Evolutionary conservation across 1,140 invertebrate genomes (phyloP).

Genomic region (Lucilia sericata): DNA sequence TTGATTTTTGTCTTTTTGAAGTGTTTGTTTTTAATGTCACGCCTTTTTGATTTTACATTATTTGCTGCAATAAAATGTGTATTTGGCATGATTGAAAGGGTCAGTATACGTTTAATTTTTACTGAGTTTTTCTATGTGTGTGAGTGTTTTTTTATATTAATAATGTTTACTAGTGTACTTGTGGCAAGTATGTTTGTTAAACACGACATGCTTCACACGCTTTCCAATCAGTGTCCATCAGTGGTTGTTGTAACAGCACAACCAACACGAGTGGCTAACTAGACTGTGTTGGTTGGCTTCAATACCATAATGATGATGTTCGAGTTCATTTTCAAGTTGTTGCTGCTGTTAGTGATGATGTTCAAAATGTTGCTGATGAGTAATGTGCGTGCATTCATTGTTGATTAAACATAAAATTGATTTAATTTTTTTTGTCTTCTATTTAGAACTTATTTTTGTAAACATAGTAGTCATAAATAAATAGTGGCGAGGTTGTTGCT

Average conservation of each 20-base stretch:
- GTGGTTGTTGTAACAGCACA: background rate
- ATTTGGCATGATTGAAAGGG: background rate
- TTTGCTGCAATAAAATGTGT: background rate
- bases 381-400: slow-evolving; percentile 23
- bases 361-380: background rate
- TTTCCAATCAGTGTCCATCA: background rate
- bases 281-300: too few species aligned
- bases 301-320: background rate
- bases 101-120: background rate
- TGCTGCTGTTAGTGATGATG: background rate
- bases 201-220: slow-evolving; percentile 6
- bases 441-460: background rate
- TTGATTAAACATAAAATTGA: slow-evolving; percentile 17
- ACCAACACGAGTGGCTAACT: background rate
- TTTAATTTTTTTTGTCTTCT: background rate
- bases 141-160: background rate
- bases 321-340: background rate
- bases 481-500: background rate
- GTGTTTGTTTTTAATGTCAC: slow-evolving; percentile 14
- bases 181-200: slow-evolving; percentile 3
- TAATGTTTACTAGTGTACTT: background rate
- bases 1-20: background rate
- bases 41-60: slow-evolving; percentile 17
- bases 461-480: background rate
- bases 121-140: background rate